Evolutionary conservation across 2,888 invertebrate genomes (phyloP), one percentile per base, ranked within the genome.

Genomic region (Caenorhabditis sp.): DNA sequence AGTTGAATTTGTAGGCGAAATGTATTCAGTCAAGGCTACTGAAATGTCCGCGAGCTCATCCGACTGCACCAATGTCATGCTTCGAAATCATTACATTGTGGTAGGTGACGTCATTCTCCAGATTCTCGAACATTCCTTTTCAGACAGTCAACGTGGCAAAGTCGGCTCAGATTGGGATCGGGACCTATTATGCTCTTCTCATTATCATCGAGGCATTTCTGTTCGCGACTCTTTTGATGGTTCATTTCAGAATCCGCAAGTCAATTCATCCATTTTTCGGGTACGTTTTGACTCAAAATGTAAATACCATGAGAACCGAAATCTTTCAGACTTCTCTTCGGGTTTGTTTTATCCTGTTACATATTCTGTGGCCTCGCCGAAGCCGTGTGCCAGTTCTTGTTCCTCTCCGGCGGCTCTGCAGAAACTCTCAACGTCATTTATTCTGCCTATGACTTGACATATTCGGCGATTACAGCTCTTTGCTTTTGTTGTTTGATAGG

Each of bases 51-150:
- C 76, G n/a, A 51, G 16, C 28, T 26, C 56, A 58, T 24, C 51
- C 35, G 73, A 80, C 49, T 80, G 80, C 68, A 73, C 66, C 8
- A 47, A 35, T 24, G 72, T 80, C 41, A 80, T 80, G 80, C 73
- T 80, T 5, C 72, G 80, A 19, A 74, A 80, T 63, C 68, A 80
- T 54, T 74, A 35, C 24, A 68, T 76, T 28, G 76, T 76, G 49
- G 76, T 76, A 26, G 5, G 66, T 66, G 44, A 47, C 56, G 56
- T 58, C 69, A 56, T 19, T 4, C 19, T n/a, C 4, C 14, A 14
- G 3, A 28, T 12, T 31, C 44, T 31, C 31, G 31, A 31, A n/a
- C n/a, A n/a, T n/a, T n/a, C 7, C 7, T 31, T 74, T 75, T 35
- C 61, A 77, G 77, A 24, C 41, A 5, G 77, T 70, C 6, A 26